A percentile compares a stretch with the other conserved stretches of the same genome.
Evolutionary conservation across 2,797 vertebrate species (phyloP).

Genomic region (Tiaroga cobitis): DNA sequence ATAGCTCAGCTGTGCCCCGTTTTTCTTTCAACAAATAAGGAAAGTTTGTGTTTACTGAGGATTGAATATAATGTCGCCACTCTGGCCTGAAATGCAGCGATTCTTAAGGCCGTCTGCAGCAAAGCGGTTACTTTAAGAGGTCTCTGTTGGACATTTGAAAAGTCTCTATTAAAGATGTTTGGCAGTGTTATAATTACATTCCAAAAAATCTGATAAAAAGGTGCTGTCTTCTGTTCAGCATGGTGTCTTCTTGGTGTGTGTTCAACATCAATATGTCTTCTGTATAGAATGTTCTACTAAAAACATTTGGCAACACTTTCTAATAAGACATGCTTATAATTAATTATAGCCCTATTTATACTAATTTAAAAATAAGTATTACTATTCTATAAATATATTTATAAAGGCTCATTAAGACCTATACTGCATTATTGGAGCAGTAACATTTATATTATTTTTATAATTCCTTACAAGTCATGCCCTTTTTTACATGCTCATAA

Average conservation of each 20-base stretch:
- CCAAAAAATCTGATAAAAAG: not conserved
- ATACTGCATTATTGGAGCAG: too few species aligned
- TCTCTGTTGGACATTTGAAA: not conserved
- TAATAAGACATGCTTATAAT: too few species aligned
- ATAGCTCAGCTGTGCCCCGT: conserved; percentile 51
- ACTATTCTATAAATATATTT: too few species aligned
- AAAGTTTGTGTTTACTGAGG: conserved; percentile 36
- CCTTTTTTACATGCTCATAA: too few species aligned
- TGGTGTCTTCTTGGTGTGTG: too few species aligned
- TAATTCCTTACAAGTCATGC: too few species aligned
- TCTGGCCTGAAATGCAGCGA: not conserved
- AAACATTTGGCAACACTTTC: too few species aligned
- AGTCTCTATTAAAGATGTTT: not conserved
- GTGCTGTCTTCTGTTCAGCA: not conserved
- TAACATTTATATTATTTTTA: too few species aligned
- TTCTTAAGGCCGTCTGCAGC: not conserved
- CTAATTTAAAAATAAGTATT: too few species aligned
- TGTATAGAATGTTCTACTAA: not conserved
- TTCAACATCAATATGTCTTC: too few species aligned
- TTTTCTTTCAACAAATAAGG: conserved; percentile 18
- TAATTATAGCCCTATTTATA: too few species aligned
- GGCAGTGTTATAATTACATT: not conserved
- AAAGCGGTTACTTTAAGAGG: not conserved
- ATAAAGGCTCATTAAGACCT: too few species aligned
- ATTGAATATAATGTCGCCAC: conserved; percentile 38